These are phyloP conservation scores for Hydrochoerus hydrochaeris DNA, from an alignment of 2,113 vertebrate genomes.

Conservation along the genomic window DNA sequence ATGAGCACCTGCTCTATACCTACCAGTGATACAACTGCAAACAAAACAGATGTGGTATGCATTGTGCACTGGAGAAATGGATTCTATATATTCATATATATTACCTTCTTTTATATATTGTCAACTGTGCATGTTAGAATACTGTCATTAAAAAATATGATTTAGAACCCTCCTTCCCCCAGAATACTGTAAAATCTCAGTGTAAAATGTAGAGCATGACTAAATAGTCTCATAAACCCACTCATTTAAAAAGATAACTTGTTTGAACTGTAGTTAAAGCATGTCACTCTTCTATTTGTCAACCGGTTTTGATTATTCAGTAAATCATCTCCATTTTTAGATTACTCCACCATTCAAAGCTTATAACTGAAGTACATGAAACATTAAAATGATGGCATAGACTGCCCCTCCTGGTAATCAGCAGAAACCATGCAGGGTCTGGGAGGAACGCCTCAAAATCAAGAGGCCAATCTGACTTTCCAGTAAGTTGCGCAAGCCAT, in stretches of 20 bases:
- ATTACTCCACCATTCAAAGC: neutral
- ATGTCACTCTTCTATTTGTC: neutral
- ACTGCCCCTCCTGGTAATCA: no score
- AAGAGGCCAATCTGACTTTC: no score
- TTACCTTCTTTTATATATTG: neutral
- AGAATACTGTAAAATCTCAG: constrained; percentile 12
- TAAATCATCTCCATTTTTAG: neutral
- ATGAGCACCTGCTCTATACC: neutral
- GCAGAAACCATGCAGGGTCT: no score
- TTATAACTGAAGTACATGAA: neutral
- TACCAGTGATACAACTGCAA: neutral
- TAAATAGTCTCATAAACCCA: neutral
- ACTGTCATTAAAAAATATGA: neutral
- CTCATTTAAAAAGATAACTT: constrained; percentile 14
- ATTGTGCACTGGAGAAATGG: neutral
- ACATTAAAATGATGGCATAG: neutral
- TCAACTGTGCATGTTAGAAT: constrained; percentile 1
- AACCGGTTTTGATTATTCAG: neutral
- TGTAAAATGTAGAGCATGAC: neutral
- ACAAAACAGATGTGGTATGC: neutral
- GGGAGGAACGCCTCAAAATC: no score
- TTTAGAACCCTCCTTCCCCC: neutral
- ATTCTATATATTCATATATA: no score
- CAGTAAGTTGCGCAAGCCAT: no score
- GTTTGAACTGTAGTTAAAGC: constrained; percentile 36